Conservation (phyloP, 2,888 invertebrate species). For the Minunthozetes semirufus region DNA sequence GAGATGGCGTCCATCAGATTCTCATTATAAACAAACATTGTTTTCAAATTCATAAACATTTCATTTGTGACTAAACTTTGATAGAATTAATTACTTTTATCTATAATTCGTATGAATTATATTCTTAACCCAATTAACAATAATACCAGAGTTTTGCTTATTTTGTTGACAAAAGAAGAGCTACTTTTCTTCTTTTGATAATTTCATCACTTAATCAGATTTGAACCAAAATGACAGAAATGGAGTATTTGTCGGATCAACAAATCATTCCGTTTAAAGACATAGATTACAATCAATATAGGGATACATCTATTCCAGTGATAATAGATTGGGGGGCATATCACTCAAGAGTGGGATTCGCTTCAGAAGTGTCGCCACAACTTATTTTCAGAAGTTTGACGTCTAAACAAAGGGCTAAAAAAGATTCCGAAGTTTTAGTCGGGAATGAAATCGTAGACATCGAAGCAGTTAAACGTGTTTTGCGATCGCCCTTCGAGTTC, state of each 20-base stretch:
- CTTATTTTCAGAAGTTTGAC: not conserved
- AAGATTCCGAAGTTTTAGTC: constrained; percentile 3
- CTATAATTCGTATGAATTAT: no score
- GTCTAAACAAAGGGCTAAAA: constrained; percentile 15
- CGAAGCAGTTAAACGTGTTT: not conserved
- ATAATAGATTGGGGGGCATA: not conserved
- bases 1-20: no score
- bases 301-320: not conserved
- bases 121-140: no score
- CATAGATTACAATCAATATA: not conserved
- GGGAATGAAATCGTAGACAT: not conserved
- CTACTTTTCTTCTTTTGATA: no score
- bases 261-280: not conserved
- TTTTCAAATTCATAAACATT: no score
- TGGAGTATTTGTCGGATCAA: not conserved
- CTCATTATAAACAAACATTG: no score
- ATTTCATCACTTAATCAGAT: no score
- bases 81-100: no score
- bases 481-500: constrained; percentile 6
- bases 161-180: no score
- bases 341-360: not conserved
- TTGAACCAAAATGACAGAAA: not conserved
- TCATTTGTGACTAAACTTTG: no score
- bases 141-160: no score
- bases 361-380: not conserved